Base-by-base conservation (phyloP, 1,140 invertebrate genomes). In the Temnothorax curvispinosus region DNA sequence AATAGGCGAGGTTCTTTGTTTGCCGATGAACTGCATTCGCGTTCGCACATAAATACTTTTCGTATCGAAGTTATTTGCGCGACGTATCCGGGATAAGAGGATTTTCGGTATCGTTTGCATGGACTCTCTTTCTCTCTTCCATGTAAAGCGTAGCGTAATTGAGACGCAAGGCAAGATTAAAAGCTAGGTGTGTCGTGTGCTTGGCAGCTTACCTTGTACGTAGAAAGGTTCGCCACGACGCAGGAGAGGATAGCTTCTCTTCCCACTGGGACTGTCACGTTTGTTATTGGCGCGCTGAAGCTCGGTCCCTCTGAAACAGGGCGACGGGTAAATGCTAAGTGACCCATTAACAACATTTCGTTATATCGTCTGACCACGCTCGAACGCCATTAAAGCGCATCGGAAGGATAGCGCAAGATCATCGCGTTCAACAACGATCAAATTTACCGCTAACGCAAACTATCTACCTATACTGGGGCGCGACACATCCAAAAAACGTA, bases 201-300 rank as follows among this genome's bases (percentile, higher is more conserved):
- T 82, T 89, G 89, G 91, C 84, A 91, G 97, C 93, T 96, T 96
- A 98, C 98, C 97, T 98, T 98, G 94, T 97, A 98, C 3, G 96
- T 96, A 41, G 97, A 97, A 69, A 98, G 96, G 94, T 98, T 98
- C 93, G 98, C 97, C 7, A 98, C 98, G 38, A 97, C 96, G 91
- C 98, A 99, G 32, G 97, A 96, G 38, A 99, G 96, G 62, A 97
- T 96, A 1, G 98, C 98, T 94, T 98, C 98, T 89, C 98, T 96
- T 72, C 98, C 98, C 60, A 98, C 96, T 9, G 98, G 96, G 35
- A 97, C 97, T 58, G 98, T 98, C 87, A 98, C 97, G 95, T 98
- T 98, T 86, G 96, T 95, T 92, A 98, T 98, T 88, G 98, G 97
- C 90, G 97, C 97, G 89, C 96, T 97, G 94, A 98, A 99, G 89